A percentile compares a stretch with the other conserved stretches of the same genome.
Conservation (phyloP, 2,888 invertebrate species). For the Leucophenga montana region DNA sequence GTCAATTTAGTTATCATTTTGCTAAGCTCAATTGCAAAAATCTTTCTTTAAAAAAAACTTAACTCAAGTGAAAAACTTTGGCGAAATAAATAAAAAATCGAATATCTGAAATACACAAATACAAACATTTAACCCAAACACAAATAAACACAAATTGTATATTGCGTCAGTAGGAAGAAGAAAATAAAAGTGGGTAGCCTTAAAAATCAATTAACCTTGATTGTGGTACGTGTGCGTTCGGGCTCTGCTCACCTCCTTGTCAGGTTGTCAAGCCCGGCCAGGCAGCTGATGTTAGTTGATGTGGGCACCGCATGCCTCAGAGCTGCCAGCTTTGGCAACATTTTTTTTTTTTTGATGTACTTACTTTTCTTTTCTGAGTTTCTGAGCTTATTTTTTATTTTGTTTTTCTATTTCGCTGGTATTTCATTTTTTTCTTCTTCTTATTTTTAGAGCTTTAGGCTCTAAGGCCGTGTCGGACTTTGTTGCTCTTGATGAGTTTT, state of each 20-base stretch:
- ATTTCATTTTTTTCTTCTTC: conserved; percentile 30
- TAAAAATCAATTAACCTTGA: conserved; percentile 70
- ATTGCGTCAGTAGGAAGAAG: neutral
- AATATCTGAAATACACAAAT: neutral
- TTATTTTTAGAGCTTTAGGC: conserved; percentile 42
- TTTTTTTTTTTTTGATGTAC: conserved; percentile 5
- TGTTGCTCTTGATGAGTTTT: conserved; percentile 53
- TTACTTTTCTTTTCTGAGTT: conserved; percentile 15
- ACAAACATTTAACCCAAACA: neutral
- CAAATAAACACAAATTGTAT: conserved; percentile 18
- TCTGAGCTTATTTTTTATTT: conserved; percentile 23
- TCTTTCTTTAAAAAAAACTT: too few species aligned
- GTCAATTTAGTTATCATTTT: too few species aligned
- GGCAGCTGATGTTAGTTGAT: conserved; percentile 19
- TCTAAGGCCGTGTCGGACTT: conserved; percentile 33
- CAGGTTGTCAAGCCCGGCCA: neutral
- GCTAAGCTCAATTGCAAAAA: too few species aligned
- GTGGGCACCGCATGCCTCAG: conserved; percentile 10
- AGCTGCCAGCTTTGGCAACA: conserved; percentile 8
- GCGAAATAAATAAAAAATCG: neutral
- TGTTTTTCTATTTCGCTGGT: conserved; percentile 27
- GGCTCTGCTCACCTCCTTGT: neutral
- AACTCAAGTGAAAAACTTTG: neutral
- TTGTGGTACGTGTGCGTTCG: conserved; percentile 51
- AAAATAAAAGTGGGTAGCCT: conserved; percentile 45